Conservation (phyloP, 2,888 invertebrate genomes). For the Pocota personata region DNA sequence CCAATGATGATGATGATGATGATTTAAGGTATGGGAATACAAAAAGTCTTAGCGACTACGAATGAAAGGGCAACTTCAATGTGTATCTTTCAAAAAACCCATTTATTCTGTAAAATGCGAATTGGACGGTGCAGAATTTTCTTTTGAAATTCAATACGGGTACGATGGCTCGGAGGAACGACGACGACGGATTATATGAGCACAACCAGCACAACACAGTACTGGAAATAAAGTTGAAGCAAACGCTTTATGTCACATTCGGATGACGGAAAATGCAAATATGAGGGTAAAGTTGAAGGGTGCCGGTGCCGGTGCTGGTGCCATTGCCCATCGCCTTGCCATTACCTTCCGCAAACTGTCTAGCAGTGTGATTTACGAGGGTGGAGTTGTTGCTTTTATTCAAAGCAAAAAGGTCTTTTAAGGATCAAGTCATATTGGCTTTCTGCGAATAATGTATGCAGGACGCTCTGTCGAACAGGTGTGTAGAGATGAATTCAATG, state of each 20-base stretch:
- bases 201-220: slow-evolving; percentile 6
- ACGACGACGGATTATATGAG: slow-evolving; percentile 26
- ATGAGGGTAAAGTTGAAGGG: slow-evolving; percentile 60
- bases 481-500: slow-evolving; percentile 9
- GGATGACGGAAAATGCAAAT: slow-evolving; percentile 31
- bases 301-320: slow-evolving; percentile 5
- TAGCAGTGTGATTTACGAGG: not conserved
- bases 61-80: not conserved
- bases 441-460: slow-evolving; percentile 12
- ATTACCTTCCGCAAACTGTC: slow-evolving; percentile 35
- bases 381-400: slow-evolving; percentile 12
- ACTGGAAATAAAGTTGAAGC: slow-evolving; percentile 23
- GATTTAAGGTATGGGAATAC: slow-evolving; percentile 7
- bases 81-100: slow-evolving; percentile 1
- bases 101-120: slow-evolving; percentile 25
- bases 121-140: slow-evolving; percentile 32
- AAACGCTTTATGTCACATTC: slow-evolving; percentile 36
- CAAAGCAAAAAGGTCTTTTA: slow-evolving; percentile 15
- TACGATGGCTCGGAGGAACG: slow-evolving; percentile 16
- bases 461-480: slow-evolving; percentile 18
- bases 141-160: slow-evolving; percentile 60
- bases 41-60: slow-evolving; percentile 1
- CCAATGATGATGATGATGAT: not conserved
- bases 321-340: too few relatives aligned
- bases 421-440: slow-evolving; percentile 35